A percentile compares a stretch with the other conserved stretches of the same genome.
Conservation (phyloP, 2,797 vertebrate species). For the Heliangelus exortis region DNA sequence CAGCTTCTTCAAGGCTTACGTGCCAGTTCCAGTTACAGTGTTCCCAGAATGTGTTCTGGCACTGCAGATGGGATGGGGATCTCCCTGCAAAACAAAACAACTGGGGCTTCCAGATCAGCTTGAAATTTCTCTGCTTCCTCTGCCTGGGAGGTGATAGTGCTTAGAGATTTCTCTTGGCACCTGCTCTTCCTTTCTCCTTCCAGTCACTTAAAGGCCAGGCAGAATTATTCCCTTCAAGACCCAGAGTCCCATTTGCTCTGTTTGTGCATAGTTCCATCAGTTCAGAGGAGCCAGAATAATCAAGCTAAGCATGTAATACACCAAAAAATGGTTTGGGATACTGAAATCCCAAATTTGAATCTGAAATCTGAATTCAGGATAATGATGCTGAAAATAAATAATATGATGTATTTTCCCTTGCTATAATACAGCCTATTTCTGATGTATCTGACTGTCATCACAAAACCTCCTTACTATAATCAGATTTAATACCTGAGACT, state of each 20-base stretch:
- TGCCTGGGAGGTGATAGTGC: not conserved
- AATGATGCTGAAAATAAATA: not conserved
- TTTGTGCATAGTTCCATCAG: not conserved
- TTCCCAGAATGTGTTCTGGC: conserved; percentile 36
- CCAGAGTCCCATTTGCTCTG: not conserved
- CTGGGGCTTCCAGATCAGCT: conserved; percentile 7
- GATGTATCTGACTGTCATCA: not conserved
- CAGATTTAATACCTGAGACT: not conserved
- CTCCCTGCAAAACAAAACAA: conserved; percentile 40
- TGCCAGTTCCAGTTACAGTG: conserved; percentile 33
- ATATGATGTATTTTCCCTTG: not conserved
- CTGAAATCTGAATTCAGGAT: not conserved
- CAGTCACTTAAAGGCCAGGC: not conserved
- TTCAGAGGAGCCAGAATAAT: not conserved
- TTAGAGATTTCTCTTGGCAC: conserved; percentile 17
- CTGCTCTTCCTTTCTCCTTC: not conserved
- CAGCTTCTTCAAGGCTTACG: not conserved
- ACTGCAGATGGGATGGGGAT: conserved; percentile 27
- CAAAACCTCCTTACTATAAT: not conserved
- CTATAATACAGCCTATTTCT: not conserved
- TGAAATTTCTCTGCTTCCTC: not conserved
- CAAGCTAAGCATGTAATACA: not conserved
- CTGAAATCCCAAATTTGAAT: no score
- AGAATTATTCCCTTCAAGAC: not conserved
- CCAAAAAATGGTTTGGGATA: not conserved